phyloP scores from a whole-genome alignment of 2,113 vertebrate species.

The Todiramphus saurophagus region DNA sequence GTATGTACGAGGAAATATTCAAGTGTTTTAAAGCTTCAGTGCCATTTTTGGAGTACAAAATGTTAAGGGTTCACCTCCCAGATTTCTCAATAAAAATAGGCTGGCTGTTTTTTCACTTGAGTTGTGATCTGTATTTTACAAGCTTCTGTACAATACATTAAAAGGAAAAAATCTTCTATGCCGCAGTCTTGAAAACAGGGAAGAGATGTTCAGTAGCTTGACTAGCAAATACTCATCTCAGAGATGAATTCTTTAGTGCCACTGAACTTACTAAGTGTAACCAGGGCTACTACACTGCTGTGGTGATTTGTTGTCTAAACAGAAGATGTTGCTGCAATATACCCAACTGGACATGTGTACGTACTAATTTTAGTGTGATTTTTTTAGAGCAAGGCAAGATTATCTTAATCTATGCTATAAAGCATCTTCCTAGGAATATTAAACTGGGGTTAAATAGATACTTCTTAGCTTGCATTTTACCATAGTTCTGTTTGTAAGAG shows the following conservation, averaged over 20 bases:
- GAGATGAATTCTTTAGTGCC: constrained; percentile 2
- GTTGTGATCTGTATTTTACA: not conserved
- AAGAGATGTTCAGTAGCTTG: not conserved
- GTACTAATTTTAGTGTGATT: not conserved
- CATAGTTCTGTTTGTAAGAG: not conserved
- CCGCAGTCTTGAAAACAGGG: not conserved
- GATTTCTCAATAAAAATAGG: not conserved
- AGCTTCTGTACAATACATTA: not conserved
- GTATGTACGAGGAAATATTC: not conserved
- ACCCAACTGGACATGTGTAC: not conserved
- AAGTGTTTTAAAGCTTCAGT: not conserved
- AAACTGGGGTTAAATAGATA: not conserved
- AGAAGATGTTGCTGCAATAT: constrained; percentile 36
- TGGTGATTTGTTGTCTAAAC: constrained; percentile 60
- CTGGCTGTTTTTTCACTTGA: not conserved
- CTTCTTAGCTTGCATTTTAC: not conserved
- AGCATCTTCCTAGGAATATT: not conserved
- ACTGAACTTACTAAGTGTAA: constrained; percentile 22
- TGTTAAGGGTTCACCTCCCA: not conserved
- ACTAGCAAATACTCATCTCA: not conserved
- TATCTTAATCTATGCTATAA: not conserved
- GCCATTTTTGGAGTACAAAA: not conserved
- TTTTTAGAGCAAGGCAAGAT: not conserved
- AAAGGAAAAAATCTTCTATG: not conserved
- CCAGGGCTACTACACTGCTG: constrained; percentile 44